Conservation (phyloP, 2,797 vertebrate species). For the Myotis planiceps region DNA sequence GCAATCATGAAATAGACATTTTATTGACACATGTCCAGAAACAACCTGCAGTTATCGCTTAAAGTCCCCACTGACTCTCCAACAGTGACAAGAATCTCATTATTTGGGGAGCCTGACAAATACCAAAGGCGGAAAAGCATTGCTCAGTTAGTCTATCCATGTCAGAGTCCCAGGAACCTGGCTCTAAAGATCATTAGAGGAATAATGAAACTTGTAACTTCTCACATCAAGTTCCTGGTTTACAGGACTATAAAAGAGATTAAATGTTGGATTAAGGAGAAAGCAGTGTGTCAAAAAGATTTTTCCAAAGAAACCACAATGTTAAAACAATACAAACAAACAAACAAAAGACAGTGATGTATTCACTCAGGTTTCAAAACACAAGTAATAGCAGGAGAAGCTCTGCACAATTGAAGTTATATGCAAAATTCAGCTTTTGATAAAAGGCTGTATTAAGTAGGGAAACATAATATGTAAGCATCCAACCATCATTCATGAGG, state of each 20-base stretch:
- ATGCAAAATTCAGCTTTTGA: neutral
- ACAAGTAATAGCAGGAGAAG: neutral
- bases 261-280: slow-evolving; percentile 23
- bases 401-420: neutral
- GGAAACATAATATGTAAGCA: neutral
- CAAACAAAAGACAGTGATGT: neutral
- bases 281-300: slow-evolving; percentile 12
- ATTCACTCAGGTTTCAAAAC: neutral
- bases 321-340: neutral
- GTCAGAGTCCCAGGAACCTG: neutral
- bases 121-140: neutral
- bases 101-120: neutral
- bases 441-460: neutral
- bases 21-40: neutral
- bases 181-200: neutral
- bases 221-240: neutral
- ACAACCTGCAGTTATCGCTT: neutral
- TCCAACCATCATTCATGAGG: neutral
- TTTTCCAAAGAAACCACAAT: neutral
- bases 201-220: slow-evolving; percentile 31
- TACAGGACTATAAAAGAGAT: neutral
- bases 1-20: neutral
- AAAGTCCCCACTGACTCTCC: neutral
- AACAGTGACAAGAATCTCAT: neutral
- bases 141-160: neutral